These are phyloP conservation scores for Megalonaias nervosa DNA, from an alignment of 1,140 invertebrate genomes.

Conservation along the genomic window DNA sequence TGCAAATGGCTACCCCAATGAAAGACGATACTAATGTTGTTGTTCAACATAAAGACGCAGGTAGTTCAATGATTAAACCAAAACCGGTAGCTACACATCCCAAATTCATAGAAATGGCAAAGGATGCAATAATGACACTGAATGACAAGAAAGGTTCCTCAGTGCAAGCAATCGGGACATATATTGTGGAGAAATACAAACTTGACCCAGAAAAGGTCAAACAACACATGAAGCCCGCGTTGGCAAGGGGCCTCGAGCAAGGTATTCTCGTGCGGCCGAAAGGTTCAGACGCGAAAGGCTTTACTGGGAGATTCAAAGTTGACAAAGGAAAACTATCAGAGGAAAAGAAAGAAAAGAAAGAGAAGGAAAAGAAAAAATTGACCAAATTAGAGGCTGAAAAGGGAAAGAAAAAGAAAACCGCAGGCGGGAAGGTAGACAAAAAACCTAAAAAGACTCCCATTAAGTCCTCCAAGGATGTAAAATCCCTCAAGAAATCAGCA, in stretches of 20 bases:
- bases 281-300: constrained; percentile 31
- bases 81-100: constrained; percentile 23
- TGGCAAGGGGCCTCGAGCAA: constrained; percentile 23
- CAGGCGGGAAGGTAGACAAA: too few species aligned
- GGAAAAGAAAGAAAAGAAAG: constrained; percentile 24
- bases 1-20: too few species aligned
- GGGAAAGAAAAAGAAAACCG: too few species aligned
- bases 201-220: constrained; percentile 16
- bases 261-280: constrained; percentile 28
- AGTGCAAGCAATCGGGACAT: constrained; percentile 18
- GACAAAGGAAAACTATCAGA: constrained; percentile 18
- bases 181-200: constrained; percentile 21
- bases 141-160: constrained; percentile 21
- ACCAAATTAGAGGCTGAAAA: background rate
- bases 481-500: too few species aligned
- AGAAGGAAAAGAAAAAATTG: constrained; percentile 20
- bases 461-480: too few species aligned
- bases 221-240: constrained; percentile 25
- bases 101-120: constrained; percentile 27
- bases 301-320: constrained; percentile 24
- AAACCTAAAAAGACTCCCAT: too few species aligned
- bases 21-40: too few species aligned
- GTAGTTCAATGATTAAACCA: background rate
- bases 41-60: too few species aligned
- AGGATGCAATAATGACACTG: constrained; percentile 21